These are phyloP conservation scores for Drosophila testacea DNA, from an alignment of 2,888 invertebrate species.

Conservation along the genomic window DNA sequence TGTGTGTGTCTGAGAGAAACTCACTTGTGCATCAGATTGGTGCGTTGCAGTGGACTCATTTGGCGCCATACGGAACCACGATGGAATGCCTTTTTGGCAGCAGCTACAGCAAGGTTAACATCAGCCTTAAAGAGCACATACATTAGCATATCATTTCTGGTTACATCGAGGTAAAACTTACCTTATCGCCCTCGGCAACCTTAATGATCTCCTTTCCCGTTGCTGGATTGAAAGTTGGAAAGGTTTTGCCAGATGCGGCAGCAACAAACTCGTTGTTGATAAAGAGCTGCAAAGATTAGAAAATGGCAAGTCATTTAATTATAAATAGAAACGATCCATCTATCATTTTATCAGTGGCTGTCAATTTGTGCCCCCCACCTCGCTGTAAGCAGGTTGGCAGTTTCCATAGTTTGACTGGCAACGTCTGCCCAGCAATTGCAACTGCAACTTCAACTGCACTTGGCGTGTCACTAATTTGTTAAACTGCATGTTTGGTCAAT, in stretches of 20 bases:
- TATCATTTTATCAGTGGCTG: background rate
- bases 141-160: background rate
- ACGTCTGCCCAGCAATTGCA: background rate
- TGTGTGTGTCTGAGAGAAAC: constrained; percentile 53
- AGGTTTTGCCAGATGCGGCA: constrained; percentile 93
- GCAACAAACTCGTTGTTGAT: constrained; percentile 94
- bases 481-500: constrained; percentile 14
- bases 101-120: constrained; percentile 92
- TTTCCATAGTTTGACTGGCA: constrained; percentile 10
- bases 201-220: constrained; percentile 91
- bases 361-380: constrained; percentile 35
- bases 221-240: constrained; percentile 93
- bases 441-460: constrained; percentile 10
- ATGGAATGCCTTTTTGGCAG: constrained; percentile 91
- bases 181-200: constrained; percentile 94
- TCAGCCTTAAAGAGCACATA: constrained; percentile 87
- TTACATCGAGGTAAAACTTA: constrained; percentile 80
- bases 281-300: constrained; percentile 87
- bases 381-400: constrained; percentile 29
- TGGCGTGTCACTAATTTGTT: constrained; percentile 40
- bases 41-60: constrained; percentile 93
- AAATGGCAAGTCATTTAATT: background rate
- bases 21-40: constrained; percentile 88
- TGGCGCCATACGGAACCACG: constrained; percentile 91
- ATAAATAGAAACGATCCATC: background rate